Percentiles rank a stretch among this genome's conserved stretches.
phyloP scores from a whole-genome alignment of 2,113 vertebrate species.

The Anser cygnoides region DNA sequence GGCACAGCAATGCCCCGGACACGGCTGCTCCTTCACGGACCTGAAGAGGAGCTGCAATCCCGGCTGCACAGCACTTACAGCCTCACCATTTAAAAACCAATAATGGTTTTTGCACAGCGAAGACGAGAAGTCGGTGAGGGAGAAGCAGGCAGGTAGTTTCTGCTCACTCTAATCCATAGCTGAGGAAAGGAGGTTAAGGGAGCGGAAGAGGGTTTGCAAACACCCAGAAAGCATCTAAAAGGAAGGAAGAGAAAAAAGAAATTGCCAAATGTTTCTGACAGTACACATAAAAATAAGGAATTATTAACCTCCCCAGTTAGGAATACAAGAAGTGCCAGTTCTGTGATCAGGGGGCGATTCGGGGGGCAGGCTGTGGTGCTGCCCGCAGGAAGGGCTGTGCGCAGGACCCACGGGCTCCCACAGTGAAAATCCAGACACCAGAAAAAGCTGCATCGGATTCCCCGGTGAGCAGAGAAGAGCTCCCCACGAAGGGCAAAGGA shows the following conservation, averaged over 20 bases:
- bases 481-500: neutral
- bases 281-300: neutral
- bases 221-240: neutral
- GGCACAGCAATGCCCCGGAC: neutral
- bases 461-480: neutral
- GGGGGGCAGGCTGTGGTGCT: neutral
- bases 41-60: neutral
- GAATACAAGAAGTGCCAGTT: neutral
- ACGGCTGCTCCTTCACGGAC: neutral
- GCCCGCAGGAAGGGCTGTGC: neutral
- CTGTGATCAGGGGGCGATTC: neutral
- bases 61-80: neutral
- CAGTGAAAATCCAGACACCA: neutral
- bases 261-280: neutral
- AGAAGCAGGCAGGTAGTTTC: neutral
- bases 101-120: accelerated
- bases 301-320: neutral
- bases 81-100: neutral
- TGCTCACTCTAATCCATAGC: neutral
- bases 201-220: neutral
- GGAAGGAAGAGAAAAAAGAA: neutral
- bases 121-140: neutral
- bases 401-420: neutral
- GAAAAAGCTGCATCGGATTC: neutral
- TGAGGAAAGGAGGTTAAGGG: neutral